Evolutionary conservation across 2,113 vertebrate genomes (phyloP), one percentile per base, ranked within the genome.

Genomic region (Chaenogobius annularis): DNA sequence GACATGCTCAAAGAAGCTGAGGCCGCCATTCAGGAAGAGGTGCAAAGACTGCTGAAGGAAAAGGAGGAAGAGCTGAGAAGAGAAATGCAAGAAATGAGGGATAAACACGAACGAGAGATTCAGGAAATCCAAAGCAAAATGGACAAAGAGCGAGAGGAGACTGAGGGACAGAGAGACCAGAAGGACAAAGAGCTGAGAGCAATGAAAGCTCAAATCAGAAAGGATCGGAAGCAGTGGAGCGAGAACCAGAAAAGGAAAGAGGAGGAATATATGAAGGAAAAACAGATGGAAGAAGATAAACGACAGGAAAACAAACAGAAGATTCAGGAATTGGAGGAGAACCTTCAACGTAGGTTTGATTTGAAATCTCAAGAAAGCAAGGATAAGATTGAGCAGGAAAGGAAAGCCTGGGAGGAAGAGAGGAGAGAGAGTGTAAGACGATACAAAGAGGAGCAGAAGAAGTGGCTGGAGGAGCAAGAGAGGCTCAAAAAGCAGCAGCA

Each of bases 1-100:
- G 65, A 80, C 37, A 68, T 71, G 72, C 22, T 80, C 11, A 44
- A 73, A 10, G 65, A 66, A 22, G 65, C 65, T 7, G 65, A 66
- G 11, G 65, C 43, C 1, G 65, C 65, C 20, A 48, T 66, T 46
- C 5, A 64, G 47, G 72, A 64, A 26, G 69, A 81, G n/a, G n/a
- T n/a, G n/a, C n/a, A n/a, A n/a, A n/a, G n/a, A n/a, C n/a, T n/a
- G n/a, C n/a, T n/a, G n/a, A 62, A 62, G 26, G 58, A 76, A 5
- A 58, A 58, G 23, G 69, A 71, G 10, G 69, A 23, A 10, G 64
- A 77, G 46, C 11, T 48, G 47, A 48, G 14, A 12, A 48, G 12
- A 14, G 47, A 12, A 3, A 48, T 10, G 47, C 10, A 48, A 12
- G 47, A 48, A 12, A 72, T 66, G 15, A 11, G 50, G 15, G 55